Evolutionary conservation across 2,888 invertebrate species (phyloP).

Genomic region (Lymantria dispar): DNA sequence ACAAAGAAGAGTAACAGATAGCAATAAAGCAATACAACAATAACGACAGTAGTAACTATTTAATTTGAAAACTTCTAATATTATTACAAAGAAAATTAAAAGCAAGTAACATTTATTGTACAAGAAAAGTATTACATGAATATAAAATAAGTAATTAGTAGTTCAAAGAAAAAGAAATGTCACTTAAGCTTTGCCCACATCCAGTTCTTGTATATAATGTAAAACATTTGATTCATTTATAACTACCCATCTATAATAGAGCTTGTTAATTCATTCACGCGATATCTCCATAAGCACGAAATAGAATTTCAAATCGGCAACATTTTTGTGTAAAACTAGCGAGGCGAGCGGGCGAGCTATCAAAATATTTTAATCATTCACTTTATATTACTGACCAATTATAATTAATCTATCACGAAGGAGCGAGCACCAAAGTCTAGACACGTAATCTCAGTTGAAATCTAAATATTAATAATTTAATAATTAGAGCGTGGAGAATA

Average conservation of each 20-base stretch:
- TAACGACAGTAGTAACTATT: too few species aligned
- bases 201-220: slow-evolving; percentile 7
- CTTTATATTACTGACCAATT: slow-evolving; percentile 63
- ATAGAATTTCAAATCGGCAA: slow-evolving; percentile 40
- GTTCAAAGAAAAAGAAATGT: neutral
- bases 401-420: slow-evolving; percentile 76
- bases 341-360: slow-evolving; percentile 38
- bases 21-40: too few species aligned
- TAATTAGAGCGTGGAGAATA: slow-evolving; percentile 74
- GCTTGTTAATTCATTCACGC: slow-evolving; percentile 39
- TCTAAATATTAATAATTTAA: slow-evolving; percentile 66
- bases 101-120: neutral
- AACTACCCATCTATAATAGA: slow-evolving; percentile 32
- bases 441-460: slow-evolving; percentile 69
- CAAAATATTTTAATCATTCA: slow-evolving; percentile 66
- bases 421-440: slow-evolving; percentile 58
- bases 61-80: neutral
- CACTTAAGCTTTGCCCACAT: neutral
- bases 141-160: neutral
- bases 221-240: slow-evolving; percentile 25
- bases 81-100: neutral
- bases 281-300: slow-evolving; percentile 51
- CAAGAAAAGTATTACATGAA: neutral
- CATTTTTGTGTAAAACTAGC: slow-evolving; percentile 34
- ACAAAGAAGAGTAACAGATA: too few species aligned